Percentiles rank a stretch among this genome's conserved stretches.
Conservation (phyloP, 2,888 invertebrate species). For the Ptychoptera contaminata region DNA sequence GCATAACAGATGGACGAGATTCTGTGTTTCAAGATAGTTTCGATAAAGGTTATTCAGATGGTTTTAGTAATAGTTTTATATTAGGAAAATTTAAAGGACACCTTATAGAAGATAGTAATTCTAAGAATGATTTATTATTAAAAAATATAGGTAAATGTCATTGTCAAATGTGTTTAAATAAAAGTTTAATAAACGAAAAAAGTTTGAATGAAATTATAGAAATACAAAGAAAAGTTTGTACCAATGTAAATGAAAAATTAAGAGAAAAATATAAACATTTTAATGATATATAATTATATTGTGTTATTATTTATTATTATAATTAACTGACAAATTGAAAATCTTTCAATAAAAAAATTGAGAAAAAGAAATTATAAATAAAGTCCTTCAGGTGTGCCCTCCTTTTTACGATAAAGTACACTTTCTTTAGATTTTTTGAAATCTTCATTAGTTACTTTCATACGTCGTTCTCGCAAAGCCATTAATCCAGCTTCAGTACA, state of each 20-base stretch:
- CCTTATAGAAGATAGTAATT: not conserved
- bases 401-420: conserved; percentile 96
- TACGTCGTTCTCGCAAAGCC: conserved; percentile 91
- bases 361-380: conserved; percentile 56
- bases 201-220: conserved; percentile 15
- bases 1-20: conserved; percentile 45
- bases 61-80: conserved; percentile 41
- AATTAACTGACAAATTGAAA: too few species aligned
- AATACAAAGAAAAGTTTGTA: conserved; percentile 15
- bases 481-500: conserved; percentile 98
- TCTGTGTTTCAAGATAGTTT: conserved; percentile 51
- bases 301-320: too few species aligned
- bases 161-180: conserved; percentile 16
- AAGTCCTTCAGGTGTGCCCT: conserved; percentile 97
- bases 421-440: conserved; percentile 99
- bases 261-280: too few species aligned
- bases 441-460: conserved; percentile 99
- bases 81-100: conserved; percentile 36
- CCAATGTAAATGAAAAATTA: too few species aligned
- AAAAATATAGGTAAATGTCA: conserved; percentile 10
- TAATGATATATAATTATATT: too few species aligned
- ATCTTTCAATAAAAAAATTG: too few species aligned
- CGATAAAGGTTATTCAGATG: conserved; percentile 50
- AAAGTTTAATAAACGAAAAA: conserved; percentile 11
- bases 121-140: conserved; percentile 1